phyloP scores from a whole-genome alignment of 2,888 invertebrate genomes.

The Microlaimidae sp. region DNA sequence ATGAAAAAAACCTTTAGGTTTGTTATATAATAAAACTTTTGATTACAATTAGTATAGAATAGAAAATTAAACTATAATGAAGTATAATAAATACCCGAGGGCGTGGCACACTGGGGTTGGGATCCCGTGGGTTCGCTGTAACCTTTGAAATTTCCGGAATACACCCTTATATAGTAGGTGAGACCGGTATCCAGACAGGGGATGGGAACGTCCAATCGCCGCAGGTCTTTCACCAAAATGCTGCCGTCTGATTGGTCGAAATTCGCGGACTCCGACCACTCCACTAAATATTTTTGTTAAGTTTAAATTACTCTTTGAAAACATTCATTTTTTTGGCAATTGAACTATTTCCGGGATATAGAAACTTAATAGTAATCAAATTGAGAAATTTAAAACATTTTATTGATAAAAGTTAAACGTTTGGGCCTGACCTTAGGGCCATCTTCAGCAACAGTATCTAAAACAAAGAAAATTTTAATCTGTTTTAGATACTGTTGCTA shows the following conservation, averaged over 20 bases:
- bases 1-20: no score
- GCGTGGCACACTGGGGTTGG: conserved; percentile 64
- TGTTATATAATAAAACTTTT: no score
- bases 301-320: not conserved
- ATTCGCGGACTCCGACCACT: conserved; percentile 74
- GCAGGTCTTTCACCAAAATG: conserved; percentile 53
- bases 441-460: no score
- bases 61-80: no score
- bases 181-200: conserved; percentile 65
- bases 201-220: conserved; percentile 47
- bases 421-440: no score
- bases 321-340: not conserved
- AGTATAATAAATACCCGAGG: no score
- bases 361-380: no score
- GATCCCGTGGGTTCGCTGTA: conserved; percentile 61
- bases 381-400: no score
- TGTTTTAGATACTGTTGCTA: no score
- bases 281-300: conserved; percentile 48
- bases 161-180: conserved; percentile 69
- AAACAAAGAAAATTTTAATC: no score
- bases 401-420: no score
- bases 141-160: conserved; percentile 81
- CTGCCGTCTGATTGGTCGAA: conserved; percentile 64
- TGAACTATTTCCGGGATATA: not conserved
- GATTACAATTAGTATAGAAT: no score